Percentiles rank a stretch among this genome's conserved stretches.
These are phyloP conservation scores for Aphidius gifuensis DNA, from an alignment of 1,140 invertebrate species.

Conservation along the genomic window DNA sequence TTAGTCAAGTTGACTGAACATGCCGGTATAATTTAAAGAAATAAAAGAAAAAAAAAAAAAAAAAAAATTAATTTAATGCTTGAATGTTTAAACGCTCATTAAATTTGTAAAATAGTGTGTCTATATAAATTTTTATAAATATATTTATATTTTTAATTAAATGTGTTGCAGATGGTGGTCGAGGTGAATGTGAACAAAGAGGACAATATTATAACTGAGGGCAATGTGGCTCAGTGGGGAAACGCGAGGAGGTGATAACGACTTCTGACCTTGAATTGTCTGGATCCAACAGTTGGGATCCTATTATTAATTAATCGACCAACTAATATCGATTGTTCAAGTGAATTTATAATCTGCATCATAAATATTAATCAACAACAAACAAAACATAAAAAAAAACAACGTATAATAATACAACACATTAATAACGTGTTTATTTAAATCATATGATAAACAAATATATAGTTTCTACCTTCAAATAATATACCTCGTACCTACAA, in stretches of 20 bases:
- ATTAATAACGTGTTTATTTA: not conserved
- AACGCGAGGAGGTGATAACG: slow-evolving; percentile 52
- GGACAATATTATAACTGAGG: slow-evolving; percentile 34
- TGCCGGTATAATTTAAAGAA: too few species aligned
- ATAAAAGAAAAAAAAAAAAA: too few species aligned
- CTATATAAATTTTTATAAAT: too few species aligned
- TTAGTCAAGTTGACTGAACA: too few species aligned
- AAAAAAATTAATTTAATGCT: too few species aligned
- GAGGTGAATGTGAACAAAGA: not conserved
- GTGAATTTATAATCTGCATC: not conserved
- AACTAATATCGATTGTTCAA: not conserved
- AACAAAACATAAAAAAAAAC: not conserved
- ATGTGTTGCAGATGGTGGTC: slow-evolving; percentile 42
- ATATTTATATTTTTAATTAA: too few species aligned
- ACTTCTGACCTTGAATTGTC: slow-evolving; percentile 49
- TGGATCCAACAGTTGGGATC: slow-evolving; percentile 31
- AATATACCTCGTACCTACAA: slow-evolving; percentile 54
- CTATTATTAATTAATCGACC: not conserved
- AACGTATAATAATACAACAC: too few species aligned
- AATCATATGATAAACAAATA: not conserved
- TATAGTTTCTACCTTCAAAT: slow-evolving; percentile 47
- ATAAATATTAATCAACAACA: not conserved
- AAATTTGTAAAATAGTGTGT: too few species aligned
- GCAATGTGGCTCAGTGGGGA: slow-evolving; percentile 48
- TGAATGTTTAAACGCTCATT: too few species aligned